Percentiles rank a stretch among this genome's conserved stretches.
These are phyloP conservation scores for Nomada fabriciana DNA, from an alignment of 2,888 invertebrate species.

Conservation along the genomic window DNA sequence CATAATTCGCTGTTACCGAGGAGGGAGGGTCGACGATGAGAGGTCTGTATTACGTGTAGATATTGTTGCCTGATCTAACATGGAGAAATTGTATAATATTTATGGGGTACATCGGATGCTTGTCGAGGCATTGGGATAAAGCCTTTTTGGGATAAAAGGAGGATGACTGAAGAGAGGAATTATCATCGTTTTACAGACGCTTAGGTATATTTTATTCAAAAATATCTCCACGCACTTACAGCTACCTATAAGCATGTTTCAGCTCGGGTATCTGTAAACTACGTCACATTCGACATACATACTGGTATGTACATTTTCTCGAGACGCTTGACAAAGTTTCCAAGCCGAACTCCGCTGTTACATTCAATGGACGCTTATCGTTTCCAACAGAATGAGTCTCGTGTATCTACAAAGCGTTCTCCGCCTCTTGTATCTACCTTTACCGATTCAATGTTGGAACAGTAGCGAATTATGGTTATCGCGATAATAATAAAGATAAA, in stretches of 20 bases:
- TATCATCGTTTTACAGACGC: constrained; percentile 29
- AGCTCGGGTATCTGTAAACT: constrained; percentile 51
- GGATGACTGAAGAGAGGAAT: neutral
- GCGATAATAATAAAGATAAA: constrained; percentile 48
- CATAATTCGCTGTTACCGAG: too few relatives aligned
- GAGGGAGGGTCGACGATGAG: too few relatives aligned
- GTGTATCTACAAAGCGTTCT: constrained; percentile 66
- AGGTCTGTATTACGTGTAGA: too few relatives aligned
- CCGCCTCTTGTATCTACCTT: constrained; percentile 18
- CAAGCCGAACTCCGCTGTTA: constrained; percentile 28
- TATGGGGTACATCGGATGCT: too few relatives aligned
- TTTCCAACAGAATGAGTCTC: constrained; percentile 52
- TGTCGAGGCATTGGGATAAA: too few relatives aligned
- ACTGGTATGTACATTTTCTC: constrained; percentile 61
- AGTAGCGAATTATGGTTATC: constrained; percentile 52
- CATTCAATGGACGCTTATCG: constrained; percentile 56
- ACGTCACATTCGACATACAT: constrained; percentile 59
- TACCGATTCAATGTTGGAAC: constrained; percentile 43
- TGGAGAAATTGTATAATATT: too few relatives aligned
- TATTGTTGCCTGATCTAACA: too few relatives aligned
- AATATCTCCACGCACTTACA: constrained; percentile 52
- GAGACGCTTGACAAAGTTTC: constrained; percentile 48
- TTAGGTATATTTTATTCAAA: constrained; percentile 50
- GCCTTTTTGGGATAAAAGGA: too few relatives aligned
- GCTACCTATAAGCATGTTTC: constrained; percentile 46